These are phyloP conservation scores for Drosophila tsacasi DNA, from an alignment of 1,140 invertebrate species.

Conservation along the genomic window DNA sequence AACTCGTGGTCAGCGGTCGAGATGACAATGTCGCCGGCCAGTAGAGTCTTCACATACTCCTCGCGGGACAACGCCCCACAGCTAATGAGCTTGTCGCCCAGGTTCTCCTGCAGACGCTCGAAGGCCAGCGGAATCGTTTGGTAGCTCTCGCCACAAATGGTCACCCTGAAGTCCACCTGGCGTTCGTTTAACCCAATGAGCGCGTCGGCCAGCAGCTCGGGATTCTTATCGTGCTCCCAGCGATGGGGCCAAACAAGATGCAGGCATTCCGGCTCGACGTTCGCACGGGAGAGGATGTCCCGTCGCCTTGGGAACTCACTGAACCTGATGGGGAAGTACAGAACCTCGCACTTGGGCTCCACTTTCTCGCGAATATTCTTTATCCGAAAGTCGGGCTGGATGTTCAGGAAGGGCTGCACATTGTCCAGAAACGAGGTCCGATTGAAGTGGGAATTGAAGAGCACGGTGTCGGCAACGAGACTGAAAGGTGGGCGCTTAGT, in stretches of 20 bases:
- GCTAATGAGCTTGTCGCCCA: conserved; percentile 87
- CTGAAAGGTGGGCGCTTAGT: conserved; percentile 75
- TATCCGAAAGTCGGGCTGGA: conserved; percentile 88
- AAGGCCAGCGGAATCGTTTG: conserved; percentile 86
- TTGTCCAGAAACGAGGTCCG: conserved; percentile 88
- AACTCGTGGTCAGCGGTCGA: conserved; percentile 92
- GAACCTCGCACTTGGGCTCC: conserved; percentile 87
- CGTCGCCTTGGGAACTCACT: conserved; percentile 69
- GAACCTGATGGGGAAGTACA: conserved; percentile 89
- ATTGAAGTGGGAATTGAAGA: conserved; percentile 92
- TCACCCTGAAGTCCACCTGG: conserved; percentile 87
- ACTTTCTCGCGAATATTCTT: conserved; percentile 87
- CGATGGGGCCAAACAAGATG: conserved; percentile 92
- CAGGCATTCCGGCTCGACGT: conserved; percentile 77
- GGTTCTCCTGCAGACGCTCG: conserved; percentile 85
- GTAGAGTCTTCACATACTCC: conserved; percentile 87
- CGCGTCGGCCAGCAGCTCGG: conserved; percentile 88
- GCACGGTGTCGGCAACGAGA: conserved; percentile 89
- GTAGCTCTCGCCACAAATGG: conserved; percentile 86
- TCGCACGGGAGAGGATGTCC: conserved; percentile 27
- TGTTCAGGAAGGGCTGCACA: conserved; percentile 88
- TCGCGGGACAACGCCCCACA: conserved; percentile 88
- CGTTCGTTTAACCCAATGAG: conserved; percentile 87
- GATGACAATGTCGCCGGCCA: conserved; percentile 88
- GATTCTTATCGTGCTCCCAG: conserved; percentile 93